phyloP scores from a whole-genome alignment of 2,113 vertebrate species.

The Catharus minimus region DNA sequence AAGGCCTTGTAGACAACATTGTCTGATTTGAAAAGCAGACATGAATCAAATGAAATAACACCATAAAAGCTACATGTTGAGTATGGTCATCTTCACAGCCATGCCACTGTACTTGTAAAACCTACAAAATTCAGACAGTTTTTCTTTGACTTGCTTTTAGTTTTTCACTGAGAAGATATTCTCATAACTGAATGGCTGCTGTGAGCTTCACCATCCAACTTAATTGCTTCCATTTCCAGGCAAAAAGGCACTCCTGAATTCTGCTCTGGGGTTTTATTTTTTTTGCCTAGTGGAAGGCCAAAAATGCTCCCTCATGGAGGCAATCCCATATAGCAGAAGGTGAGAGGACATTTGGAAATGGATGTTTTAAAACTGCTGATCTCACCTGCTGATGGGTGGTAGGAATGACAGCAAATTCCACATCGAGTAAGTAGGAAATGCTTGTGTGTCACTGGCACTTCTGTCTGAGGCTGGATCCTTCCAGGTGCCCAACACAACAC shows the following conservation, averaged over 20 bases:
- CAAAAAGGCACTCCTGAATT: background rate
- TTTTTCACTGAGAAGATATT: background rate
- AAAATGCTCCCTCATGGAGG: background rate
- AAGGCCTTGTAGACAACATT: background rate
- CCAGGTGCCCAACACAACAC: background rate
- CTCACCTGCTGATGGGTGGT: background rate
- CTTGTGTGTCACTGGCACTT: background rate
- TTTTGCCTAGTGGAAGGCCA: background rate
- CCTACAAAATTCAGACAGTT: background rate
- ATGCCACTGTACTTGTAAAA: background rate
- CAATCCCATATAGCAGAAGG: background rate
- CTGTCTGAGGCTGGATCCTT: background rate
- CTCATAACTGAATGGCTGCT: conserved; percentile 17
- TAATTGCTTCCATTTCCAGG: background rate
- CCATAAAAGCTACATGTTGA: background rate
- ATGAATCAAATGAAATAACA: background rate
- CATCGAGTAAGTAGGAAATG: background rate
- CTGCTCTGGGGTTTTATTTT: background rate
- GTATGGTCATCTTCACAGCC: background rate
- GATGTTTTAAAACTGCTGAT: background rate
- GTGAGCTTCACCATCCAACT: background rate
- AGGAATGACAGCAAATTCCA: background rate
- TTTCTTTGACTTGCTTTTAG: background rate
- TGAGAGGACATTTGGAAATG: background rate
- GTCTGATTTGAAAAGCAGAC: conserved; percentile 15